Evolutionary conservation across 2,888 invertebrate genomes (phyloP).

Genomic region (Entomobrya multifasciata): DNA sequence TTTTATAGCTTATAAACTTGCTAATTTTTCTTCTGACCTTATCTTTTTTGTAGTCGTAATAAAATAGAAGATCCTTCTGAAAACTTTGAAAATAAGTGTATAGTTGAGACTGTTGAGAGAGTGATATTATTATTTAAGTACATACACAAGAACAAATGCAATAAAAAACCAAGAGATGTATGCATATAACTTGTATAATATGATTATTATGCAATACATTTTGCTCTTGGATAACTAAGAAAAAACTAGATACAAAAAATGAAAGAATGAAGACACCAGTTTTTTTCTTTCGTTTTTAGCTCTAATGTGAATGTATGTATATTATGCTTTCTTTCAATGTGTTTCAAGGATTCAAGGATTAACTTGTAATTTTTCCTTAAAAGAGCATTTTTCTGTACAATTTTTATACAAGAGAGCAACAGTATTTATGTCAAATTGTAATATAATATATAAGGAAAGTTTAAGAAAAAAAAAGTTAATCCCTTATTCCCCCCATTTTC

Average conservation of each 20-base stretch:
- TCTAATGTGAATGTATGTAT: not conserved
- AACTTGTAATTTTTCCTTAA: not conserved
- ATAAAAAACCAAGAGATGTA: too few relatives aligned
- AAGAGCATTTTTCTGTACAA: not conserved
- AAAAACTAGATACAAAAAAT: too few relatives aligned
- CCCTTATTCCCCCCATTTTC: not conserved
- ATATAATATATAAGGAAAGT: slow-evolving; percentile 30
- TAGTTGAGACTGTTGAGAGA: too few relatives aligned
- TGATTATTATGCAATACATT: too few relatives aligned
- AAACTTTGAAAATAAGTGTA: not conserved
- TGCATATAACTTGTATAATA: too few relatives aligned
- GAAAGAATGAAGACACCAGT: too few relatives aligned
- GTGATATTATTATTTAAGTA: too few relatives aligned
- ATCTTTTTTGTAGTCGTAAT: slow-evolving; percentile 7
- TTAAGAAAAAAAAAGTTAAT: slow-evolving; percentile 25
- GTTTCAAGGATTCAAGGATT: slow-evolving; percentile 38
- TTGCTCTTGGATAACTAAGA: too few relatives aligned
- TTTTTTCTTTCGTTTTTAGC: not conserved
- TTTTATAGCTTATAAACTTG: slow-evolving; percentile 41
- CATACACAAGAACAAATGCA: too few relatives aligned
- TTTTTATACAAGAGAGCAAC: not conserved
- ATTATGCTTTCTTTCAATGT: slow-evolving; percentile 38
- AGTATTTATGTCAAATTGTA: slow-evolving; percentile 3
- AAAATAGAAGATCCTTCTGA: not conserved
- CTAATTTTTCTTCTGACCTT: slow-evolving; percentile 49